Evolutionary conservation across 2,797 vertebrate species (phyloP).

Genomic region (Cephalopachus bancanus): DNA sequence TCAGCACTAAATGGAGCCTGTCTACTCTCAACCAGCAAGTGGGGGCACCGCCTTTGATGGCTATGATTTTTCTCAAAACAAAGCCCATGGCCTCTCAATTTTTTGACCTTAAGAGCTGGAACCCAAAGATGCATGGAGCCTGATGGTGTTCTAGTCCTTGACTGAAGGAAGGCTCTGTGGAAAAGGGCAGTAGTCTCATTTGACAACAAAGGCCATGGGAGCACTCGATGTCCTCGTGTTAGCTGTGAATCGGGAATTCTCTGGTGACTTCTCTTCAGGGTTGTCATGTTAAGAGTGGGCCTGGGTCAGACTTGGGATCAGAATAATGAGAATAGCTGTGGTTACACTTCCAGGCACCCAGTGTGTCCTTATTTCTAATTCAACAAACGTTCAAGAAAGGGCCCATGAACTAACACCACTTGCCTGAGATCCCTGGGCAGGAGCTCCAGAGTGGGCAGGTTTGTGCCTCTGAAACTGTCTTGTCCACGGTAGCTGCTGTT

Average conservation of each 20-base stretch:
- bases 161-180: neutral
- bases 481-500: neutral
- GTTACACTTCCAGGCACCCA: no score
- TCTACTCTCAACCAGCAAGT: neutral
- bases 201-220: neutral
- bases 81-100: neutral
- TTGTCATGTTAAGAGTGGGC: neutral
- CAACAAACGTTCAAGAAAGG: neutral
- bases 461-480: neutral
- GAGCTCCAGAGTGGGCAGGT: neutral
- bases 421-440: neutral
- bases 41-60: neutral
- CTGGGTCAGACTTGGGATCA: neutral
- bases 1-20: neutral
- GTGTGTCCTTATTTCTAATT: no score
- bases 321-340: neutral
- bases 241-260: neutral
- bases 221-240: neutral
- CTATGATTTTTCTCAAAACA: neutral
- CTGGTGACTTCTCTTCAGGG: neutral
- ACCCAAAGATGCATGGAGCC: neutral
- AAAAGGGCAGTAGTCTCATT: neutral
- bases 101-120: slow-evolving; percentile 19
- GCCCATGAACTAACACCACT: neutral
- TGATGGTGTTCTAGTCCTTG: neutral